Percentiles rank a stretch among this genome's conserved stretches.
phyloP scores from a whole-genome alignment of 2,797 vertebrate species.

The Lepilemur septentrionalis region DNA sequence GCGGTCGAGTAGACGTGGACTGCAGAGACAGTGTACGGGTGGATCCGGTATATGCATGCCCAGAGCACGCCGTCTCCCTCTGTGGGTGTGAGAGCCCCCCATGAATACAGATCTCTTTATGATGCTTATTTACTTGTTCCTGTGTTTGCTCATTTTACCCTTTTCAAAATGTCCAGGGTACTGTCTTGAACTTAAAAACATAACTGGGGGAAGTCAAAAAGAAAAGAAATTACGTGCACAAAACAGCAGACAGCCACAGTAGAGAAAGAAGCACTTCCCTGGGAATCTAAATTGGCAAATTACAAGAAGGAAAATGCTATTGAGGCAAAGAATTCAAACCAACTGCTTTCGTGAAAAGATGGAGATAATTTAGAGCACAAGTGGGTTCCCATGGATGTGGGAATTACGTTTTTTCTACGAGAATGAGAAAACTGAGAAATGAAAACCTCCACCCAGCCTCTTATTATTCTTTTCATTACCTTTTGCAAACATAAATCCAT shows the following conservation, averaged over 20 bases:
- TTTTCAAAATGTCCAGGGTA: not conserved
- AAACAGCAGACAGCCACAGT: not conserved
- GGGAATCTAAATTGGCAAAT: not conserved
- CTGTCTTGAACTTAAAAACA: not conserved
- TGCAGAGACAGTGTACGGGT: conserved; percentile 96
- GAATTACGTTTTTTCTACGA: not conserved
- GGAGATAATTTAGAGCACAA: not conserved
- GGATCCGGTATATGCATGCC: conserved; percentile 75
- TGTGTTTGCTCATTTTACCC: not conserved
- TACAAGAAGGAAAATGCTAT: not conserved
- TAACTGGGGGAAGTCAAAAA: not conserved
- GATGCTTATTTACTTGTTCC: not conserved
- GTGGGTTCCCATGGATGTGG: not conserved
- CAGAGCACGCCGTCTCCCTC: conserved; percentile 65
- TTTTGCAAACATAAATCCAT: conserved; percentile 44
- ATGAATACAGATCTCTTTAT: not conserved
- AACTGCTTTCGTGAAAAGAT: conserved; percentile 41
- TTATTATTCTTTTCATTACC: not conserved
- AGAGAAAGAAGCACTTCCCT: not conserved
- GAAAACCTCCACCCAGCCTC: not conserved
- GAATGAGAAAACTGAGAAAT: conserved; percentile 56
- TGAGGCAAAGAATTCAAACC: conserved; percentile 63
- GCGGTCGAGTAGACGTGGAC: conserved; percentile 96
- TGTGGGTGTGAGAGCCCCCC: not conserved
- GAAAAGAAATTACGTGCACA: not conserved